Conservation (phyloP, 2,113 vertebrate genomes). For the Centropus unirufus region DNA sequence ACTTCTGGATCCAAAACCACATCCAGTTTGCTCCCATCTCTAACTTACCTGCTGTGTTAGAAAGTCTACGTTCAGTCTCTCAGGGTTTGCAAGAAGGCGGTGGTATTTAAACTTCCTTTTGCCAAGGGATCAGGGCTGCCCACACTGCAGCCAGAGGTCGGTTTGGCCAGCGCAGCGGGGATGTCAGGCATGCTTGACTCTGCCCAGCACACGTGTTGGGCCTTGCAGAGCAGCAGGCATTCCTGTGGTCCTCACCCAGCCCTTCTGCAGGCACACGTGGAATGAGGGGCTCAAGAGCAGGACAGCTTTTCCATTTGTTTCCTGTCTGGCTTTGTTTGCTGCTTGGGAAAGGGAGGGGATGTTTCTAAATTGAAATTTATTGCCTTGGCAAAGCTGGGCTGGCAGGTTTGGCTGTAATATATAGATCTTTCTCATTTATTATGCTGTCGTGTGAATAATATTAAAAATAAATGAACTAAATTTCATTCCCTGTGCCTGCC, state of each 20-base stretch:
- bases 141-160: rapidly evolving
- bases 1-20: rapidly evolving
- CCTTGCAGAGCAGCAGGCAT: not conserved
- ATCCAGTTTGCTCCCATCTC: not conserved
- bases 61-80: rapidly evolving
- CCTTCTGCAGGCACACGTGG: not conserved
- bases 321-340: not conserved
- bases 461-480: conserved; percentile 36
- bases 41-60: not conserved
- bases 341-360: not conserved
- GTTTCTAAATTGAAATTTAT: not conserved
- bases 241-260: conserved; percentile 4
- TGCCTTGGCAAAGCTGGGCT: not conserved
- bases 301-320: not conserved
- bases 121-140: rapidly evolving
- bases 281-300: not conserved
- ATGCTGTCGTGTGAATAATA: conserved; percentile 15
- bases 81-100: rapidly evolving
- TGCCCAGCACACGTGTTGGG: not conserved
- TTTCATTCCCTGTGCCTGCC: not conserved
- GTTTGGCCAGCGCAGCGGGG: not conserved
- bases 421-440: conserved; percentile 19
- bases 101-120: rapidly evolving
- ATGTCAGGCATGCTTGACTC: not conserved
- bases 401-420: not conserved